Percentiles rank a stretch among this genome's conserved stretches.
These are phyloP conservation scores for Ceyx erithaca DNA, from an alignment of 2,797 vertebrate species.

Conservation along the genomic window DNA sequence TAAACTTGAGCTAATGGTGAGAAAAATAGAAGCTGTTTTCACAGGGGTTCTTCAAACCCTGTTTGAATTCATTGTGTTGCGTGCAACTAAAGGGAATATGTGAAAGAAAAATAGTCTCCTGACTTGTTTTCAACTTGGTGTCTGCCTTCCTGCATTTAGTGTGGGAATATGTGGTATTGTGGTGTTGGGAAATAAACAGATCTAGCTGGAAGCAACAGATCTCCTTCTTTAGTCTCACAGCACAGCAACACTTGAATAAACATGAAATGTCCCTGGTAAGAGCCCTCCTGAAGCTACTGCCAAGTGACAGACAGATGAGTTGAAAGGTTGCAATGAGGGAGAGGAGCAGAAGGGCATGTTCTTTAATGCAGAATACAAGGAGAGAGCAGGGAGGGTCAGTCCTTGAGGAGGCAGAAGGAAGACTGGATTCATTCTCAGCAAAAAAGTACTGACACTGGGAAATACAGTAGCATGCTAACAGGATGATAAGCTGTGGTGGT, in stretches of 20 bases:
- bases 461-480: not conserved
- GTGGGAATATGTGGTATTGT: not conserved
- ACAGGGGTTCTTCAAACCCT: not conserved
- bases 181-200: conserved; percentile 29
- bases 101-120: not conserved
- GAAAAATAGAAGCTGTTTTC: not conserved
- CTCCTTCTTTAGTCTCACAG: conserved; percentile 31
- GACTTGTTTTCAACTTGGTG: not conserved
- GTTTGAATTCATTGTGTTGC: not conserved
- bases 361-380: conserved; percentile 14
- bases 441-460: not conserved
- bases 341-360: conserved; percentile 37
- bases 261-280: conserved; percentile 11
- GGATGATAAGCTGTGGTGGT: not conserved
- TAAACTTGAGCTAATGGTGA: not conserved
- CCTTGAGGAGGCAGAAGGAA: not conserved
- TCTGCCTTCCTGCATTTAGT: not conserved
- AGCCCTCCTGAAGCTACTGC: not conserved
- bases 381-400: conserved; percentile 1
- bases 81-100: not conserved
- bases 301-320: conserved; percentile 59
- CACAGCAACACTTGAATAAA: conserved; percentile 56
- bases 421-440: not conserved
- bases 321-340: conserved; percentile 1
- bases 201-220: conserved; percentile 21